A percentile compares a stretch with the other conserved stretches of the same genome.
Conservation (phyloP, 2,888 invertebrate genomes). For the Netelia inedita region DNA sequence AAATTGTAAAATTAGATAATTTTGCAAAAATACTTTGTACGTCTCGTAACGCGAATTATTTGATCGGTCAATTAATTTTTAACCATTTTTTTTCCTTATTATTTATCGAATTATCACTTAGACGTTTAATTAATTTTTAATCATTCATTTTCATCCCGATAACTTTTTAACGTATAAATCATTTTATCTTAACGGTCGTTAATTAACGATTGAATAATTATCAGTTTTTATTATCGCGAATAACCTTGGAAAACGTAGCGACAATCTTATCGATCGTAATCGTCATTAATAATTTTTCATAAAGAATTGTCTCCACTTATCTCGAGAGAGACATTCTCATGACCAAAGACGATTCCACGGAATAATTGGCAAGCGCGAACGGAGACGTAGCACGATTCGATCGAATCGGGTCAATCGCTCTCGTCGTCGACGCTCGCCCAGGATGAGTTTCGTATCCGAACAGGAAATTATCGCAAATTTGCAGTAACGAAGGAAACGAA, state of each 20-base stretch:
- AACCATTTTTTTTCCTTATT: too few relatives aligned
- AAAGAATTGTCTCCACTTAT: background rate
- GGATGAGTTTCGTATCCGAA: constrained; percentile 28
- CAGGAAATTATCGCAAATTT: constrained; percentile 63
- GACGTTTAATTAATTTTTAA: too few relatives aligned
- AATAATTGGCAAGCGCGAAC: constrained; percentile 15
- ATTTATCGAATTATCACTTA: too few relatives aligned
- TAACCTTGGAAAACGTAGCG: too few relatives aligned
- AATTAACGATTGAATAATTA: too few relatives aligned
- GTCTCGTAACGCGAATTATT: background rate
- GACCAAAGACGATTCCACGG: constrained; percentile 18
- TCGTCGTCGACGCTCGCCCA: constrained; percentile 23
- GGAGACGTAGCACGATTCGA: constrained; percentile 38
- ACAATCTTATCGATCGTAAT: background rate
- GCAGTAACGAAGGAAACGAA: constrained; percentile 63
- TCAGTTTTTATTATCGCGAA: too few relatives aligned
- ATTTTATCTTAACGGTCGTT: too few relatives aligned
- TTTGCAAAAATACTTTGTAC: background rate
- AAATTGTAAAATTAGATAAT: constrained; percentile 15
- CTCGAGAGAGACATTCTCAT: background rate
- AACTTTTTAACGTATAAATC: too few relatives aligned
- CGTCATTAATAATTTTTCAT: background rate
- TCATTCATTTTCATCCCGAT: too few relatives aligned
- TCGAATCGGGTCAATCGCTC: constrained; percentile 60
- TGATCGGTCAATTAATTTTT: too few relatives aligned